phyloP scores from a whole-genome alignment of 2,888 invertebrate genomes.

The Nephrotoma guestfalica region DNA sequence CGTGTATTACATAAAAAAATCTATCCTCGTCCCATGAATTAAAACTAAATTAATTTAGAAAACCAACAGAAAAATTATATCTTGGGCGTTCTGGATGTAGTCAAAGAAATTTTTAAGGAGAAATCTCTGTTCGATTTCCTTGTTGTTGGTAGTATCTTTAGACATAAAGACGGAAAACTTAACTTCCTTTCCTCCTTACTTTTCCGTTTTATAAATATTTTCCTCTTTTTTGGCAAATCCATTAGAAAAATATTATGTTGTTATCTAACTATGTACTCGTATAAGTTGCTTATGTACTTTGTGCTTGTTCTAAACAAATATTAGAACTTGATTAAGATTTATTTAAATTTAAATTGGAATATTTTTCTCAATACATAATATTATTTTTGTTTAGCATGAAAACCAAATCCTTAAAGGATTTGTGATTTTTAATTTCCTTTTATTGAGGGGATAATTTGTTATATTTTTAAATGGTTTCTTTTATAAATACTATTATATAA shows the following conservation, averaged over 20 bases:
- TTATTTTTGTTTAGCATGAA: neutral
- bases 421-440: neutral
- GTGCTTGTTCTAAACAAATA: neutral
- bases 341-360: neutral
- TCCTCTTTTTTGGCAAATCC: neutral
- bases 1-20: neutral
- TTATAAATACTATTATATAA: neutral
- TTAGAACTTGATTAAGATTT: neutral
- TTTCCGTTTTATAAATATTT: neutral
- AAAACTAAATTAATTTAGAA: neutral
- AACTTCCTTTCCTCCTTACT: neutral
- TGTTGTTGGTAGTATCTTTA: neutral
- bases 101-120: neutral
- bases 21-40: neutral
- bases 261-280: neutral
- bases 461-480: neutral
- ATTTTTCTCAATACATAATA: neutral
- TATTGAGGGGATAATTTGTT: neutral
- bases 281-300: neutral
- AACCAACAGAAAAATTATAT: neutral
- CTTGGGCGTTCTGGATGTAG: neutral
- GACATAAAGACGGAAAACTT: neutral
- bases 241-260: neutral
- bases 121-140: neutral
- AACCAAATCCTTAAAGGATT: neutral